phyloP scores from a whole-genome alignment of 1,140 invertebrate genomes.

The Tetramorium simillimum region DNA sequence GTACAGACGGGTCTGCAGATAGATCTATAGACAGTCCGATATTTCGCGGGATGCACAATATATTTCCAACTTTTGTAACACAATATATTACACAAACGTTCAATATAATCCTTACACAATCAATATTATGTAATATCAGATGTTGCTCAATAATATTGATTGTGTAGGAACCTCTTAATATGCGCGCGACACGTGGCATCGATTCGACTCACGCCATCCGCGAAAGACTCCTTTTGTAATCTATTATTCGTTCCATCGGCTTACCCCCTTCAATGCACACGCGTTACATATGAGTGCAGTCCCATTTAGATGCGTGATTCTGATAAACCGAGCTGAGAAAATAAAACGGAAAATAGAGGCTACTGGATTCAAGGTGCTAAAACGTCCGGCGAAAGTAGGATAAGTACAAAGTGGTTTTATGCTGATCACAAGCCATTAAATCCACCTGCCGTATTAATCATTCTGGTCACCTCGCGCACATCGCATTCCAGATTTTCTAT shows the following conservation, averaged over 20 bases:
- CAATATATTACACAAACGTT: too few relatives aligned
- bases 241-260: not conserved
- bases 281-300: not conserved
- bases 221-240: not conserved
- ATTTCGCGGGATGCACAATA: too few relatives aligned
- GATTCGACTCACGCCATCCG: not conserved
- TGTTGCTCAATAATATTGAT: too few relatives aligned
- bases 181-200: not conserved
- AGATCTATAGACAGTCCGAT: too few relatives aligned
- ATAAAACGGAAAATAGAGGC: not conserved
- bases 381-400: constrained; percentile 9
- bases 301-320: not conserved
- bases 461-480: constrained; percentile 7
- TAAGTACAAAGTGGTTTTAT: constrained; percentile 44
- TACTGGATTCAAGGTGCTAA: constrained; percentile 27
- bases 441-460: not conserved
- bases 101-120: too few relatives aligned
- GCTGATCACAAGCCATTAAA: not conserved
- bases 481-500: constrained; percentile 42
- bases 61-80: too few relatives aligned
- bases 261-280: not conserved
- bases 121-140: too few relatives aligned
- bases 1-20: too few relatives aligned
- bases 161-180: too few relatives aligned
- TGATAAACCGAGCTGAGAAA: not conserved